These are phyloP conservation scores for Parapristionchus giblindavisi DNA, from an alignment of 2,888 invertebrate species.

Conservation along the genomic window DNA sequence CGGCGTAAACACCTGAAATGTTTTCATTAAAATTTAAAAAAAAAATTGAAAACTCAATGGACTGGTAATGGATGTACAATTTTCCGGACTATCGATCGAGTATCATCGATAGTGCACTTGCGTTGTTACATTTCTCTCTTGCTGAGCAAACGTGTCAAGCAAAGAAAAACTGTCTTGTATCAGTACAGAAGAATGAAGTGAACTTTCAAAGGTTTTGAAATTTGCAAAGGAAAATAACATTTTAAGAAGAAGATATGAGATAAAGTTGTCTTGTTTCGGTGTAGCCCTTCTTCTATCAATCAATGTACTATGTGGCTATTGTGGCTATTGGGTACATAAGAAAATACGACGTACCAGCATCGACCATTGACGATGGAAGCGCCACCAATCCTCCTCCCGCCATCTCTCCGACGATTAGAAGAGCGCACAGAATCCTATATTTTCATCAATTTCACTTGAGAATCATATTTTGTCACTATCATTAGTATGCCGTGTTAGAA, in stretches of 20 bases:
- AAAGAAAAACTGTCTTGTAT: neutral
- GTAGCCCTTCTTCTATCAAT: too few species aligned
- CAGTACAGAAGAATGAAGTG: neutral
- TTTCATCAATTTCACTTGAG: neutral
- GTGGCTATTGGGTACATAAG: neutral
- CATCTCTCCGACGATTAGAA: constrained; percentile 57
- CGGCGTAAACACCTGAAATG: constrained; percentile 35
- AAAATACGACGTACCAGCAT: constrained; percentile 43
- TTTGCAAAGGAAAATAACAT: too few species aligned
- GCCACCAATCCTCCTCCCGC: constrained; percentile 60
- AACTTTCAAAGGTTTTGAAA: neutral
- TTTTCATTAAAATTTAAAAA: neutral
- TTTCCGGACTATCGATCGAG: neutral
- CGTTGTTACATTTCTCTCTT: neutral
- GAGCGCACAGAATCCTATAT: constrained; percentile 45
- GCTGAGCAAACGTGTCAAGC: neutral
- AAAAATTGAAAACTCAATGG: neutral
- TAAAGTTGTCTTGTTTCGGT: too few species aligned
- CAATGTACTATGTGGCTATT: neutral
- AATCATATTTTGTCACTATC: neutral
- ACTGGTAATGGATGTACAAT: neutral
- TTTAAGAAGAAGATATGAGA: too few species aligned
- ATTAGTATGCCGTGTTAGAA: neutral
- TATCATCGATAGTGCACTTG: neutral
- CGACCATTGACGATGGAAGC: constrained; percentile 48